These are phyloP conservation scores for Actenoides hombroni DNA, from an alignment of 2,113 vertebrate species.

Conservation along the genomic window DNA sequence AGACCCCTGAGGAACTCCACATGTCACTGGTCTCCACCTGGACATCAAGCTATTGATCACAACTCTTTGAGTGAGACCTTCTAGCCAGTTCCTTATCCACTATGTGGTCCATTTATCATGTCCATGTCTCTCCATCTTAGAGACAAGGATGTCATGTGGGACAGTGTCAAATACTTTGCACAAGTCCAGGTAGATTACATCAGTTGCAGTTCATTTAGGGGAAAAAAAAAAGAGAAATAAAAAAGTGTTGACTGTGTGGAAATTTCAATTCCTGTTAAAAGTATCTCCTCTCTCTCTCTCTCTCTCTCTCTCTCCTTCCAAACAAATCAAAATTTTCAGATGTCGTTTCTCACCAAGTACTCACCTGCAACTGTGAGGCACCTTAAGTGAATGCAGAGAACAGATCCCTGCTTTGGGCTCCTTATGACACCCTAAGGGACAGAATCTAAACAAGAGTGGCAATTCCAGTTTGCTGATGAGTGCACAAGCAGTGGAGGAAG, in stretches of 20 bases:
- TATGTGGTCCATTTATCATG: too few relatives aligned
- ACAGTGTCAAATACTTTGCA: too few relatives aligned
- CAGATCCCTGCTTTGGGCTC: neutral
- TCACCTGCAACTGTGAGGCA: rapidly evolving
- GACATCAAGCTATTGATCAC: too few relatives aligned
- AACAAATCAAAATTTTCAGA: neutral
- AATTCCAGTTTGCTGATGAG: neutral
- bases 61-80: too few relatives aligned
- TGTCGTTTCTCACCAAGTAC: rapidly evolving
- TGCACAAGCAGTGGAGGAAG: neutral
- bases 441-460: neutral
- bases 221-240: too few relatives aligned
- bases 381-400: neutral
- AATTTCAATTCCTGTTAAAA: neutral
- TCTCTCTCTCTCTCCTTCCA: neutral
- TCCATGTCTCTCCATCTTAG: too few relatives aligned
- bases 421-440: neutral
- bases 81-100: too few relatives aligned
- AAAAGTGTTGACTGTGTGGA: neutral
- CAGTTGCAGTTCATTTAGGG: too few relatives aligned
- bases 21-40: too few relatives aligned
- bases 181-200: too few relatives aligned
- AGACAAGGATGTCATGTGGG: too few relatives aligned
- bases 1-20: too few relatives aligned
- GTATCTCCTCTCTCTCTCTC: rapidly evolving